Conservation (phyloP, 2,113 vertebrate species). For the Holacanthus passer region DNA sequence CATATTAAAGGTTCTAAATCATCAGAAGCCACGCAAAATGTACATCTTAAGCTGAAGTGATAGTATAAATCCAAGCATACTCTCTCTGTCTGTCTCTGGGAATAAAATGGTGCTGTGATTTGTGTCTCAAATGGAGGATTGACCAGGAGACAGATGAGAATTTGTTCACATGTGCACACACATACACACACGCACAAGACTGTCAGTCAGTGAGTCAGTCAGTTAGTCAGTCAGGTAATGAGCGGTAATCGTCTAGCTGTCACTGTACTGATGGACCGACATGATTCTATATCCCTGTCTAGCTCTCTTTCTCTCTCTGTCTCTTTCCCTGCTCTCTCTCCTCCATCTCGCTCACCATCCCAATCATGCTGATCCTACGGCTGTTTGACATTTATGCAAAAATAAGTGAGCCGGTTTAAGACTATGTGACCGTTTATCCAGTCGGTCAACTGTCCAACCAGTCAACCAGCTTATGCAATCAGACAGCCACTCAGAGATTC, state of each 20-base stretch:
- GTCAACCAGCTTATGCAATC: slow-evolving; percentile 67
- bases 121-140: slow-evolving; percentile 31
- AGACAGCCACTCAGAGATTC: slow-evolving; percentile 56
- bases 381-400: slow-evolving; percentile 71
- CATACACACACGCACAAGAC: neutral
- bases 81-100: neutral
- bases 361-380: slow-evolving; percentile 44
- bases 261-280: slow-evolving; percentile 49
- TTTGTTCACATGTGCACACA: neutral
- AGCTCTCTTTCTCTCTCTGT: slow-evolving; percentile 3
- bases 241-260: slow-evolving; percentile 59
- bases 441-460: slow-evolving; percentile 59
- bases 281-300: slow-evolving; percentile 42
- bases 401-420: slow-evolving; percentile 50
- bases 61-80: neutral
- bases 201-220: slow-evolving; percentile 21
- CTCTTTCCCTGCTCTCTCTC: neutral
- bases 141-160: slow-evolving; percentile 25
- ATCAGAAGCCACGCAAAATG: neutral
- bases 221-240: slow-evolving; percentile 53
- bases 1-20: neutral
- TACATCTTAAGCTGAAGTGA: neutral
- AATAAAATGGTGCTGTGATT: slow-evolving; percentile 43
- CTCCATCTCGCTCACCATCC: slow-evolving; percentile 3
- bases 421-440: slow-evolving; percentile 56